These are phyloP conservation scores for Fistularia tabacaria DNA, from an alignment of 2,797 vertebrate genomes.

Conservation along the genomic window DNA sequence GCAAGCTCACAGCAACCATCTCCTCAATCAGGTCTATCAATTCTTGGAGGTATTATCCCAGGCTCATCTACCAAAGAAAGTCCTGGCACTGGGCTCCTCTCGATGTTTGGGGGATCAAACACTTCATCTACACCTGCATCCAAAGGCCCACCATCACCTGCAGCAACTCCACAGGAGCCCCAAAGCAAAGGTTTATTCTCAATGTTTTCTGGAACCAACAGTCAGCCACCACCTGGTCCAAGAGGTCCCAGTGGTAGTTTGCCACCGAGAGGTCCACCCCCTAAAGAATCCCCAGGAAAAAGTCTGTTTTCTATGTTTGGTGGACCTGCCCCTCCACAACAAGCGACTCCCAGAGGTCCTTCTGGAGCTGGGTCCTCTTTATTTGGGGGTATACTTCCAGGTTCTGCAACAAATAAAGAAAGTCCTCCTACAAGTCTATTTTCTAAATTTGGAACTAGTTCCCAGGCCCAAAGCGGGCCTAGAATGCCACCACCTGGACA, in stretches of 20 bases:
- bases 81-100: constrained; percentile 78
- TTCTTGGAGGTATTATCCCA: constrained; percentile 75
- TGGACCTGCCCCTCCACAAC: constrained; percentile 56
- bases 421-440: constrained; percentile 62
- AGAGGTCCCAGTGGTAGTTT: constrained; percentile 44
- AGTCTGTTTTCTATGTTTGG: constrained; percentile 77
- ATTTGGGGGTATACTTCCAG: constrained; percentile 61
- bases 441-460: constrained; percentile 68
- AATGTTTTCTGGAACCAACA: constrained; percentile 65
- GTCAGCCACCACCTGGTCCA: constrained; percentile 49
- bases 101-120: constrained; percentile 80
- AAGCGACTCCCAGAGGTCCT: constrained; percentile 41
- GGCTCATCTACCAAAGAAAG: constrained; percentile 69
- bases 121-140: constrained; percentile 40
- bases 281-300: constrained; percentile 68
- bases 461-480: constrained; percentile 43
- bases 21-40: constrained; percentile 62
- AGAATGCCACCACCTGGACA: constrained; percentile 29
- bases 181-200: constrained; percentile 71
- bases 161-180: constrained; percentile 52
- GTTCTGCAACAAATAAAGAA: constrained; percentile 59
- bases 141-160: constrained; percentile 35
- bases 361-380: constrained; percentile 51
- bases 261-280: constrained; percentile 46
- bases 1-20: constrained; percentile 37